Percentiles rank a stretch among this genome's conserved stretches.
Conservation (phyloP, 2,888 invertebrate genomes). For the Callimorpha dominula region DNA sequence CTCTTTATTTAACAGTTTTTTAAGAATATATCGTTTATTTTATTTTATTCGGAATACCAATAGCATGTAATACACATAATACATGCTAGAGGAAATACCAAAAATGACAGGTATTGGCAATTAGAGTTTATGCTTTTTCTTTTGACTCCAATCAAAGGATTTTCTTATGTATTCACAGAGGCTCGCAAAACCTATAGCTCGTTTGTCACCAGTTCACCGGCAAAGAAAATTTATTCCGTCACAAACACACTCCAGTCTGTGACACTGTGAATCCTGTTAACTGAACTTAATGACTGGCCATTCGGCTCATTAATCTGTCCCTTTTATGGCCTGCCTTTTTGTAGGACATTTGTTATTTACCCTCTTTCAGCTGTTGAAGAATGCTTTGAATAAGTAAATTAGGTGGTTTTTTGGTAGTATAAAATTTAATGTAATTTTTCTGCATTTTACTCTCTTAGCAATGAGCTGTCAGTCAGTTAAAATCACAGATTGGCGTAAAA, state of each 20-base stretch:
- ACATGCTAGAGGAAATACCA: no score
- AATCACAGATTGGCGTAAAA: no score
- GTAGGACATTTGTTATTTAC: conserved; percentile 64
- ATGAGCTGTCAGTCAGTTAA: background rate
- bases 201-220: conserved; percentile 52
- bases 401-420: conserved; percentile 31
- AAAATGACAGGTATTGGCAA: background rate
- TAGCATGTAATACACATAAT: no score
- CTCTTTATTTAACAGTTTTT: no score
- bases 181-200: conserved; percentile 13
- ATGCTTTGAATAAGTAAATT: conserved; percentile 56
- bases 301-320: conserved; percentile 70
- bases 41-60: no score
- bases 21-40: no score
- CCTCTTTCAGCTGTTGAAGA: conserved; percentile 48
- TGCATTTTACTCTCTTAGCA: background rate
- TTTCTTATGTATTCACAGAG: background rate
- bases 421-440: background rate
- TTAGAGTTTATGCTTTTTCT: background rate
- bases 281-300: conserved; percentile 70
- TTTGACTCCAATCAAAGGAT: background rate
- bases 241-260: conserved; percentile 59
- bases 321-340: conserved; percentile 61
- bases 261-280: conserved; percentile 67
- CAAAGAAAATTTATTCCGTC: conserved; percentile 69